Conservation (phyloP, 2,113 vertebrate species). For the Microtus richardsoni region DNA sequence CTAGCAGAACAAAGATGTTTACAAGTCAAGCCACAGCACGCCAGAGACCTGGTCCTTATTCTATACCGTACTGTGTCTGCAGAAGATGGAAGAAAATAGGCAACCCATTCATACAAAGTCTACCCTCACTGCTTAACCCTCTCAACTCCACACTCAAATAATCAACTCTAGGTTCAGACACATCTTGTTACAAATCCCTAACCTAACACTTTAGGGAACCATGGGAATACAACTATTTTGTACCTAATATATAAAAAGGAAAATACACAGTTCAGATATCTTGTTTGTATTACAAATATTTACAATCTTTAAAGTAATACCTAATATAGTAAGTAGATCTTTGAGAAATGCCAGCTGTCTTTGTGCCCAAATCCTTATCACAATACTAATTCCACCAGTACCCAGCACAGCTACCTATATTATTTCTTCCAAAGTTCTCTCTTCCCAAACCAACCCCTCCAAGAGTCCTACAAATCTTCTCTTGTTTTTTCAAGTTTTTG, state of each 20-base stretch:
- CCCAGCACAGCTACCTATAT: neutral
- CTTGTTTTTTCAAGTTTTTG: neutral
- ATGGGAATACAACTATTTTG: neutral
- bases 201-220: neutral
- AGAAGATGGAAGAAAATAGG: fast-evolving
- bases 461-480: neutral
- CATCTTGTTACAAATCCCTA: neutral
- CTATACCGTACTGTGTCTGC: neutral
- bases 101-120: neutral
- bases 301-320: neutral
- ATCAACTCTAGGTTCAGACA: neutral
- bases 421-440: neutral
- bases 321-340: neutral
- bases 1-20: neutral
- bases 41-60: neutral
- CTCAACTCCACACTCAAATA: neutral
- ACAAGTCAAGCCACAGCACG: neutral
- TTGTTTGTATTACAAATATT: conserved; percentile 23
- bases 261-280: neutral
- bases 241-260: neutral
- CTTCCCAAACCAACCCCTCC: neutral
- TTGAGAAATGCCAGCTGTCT: neutral
- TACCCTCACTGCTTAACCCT: neutral
- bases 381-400: neutral
- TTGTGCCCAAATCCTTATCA: neutral